These are phyloP conservation scores for Cephonodes hylas DNA, from an alignment of 2,888 invertebrate species.

Conservation along the genomic window DNA sequence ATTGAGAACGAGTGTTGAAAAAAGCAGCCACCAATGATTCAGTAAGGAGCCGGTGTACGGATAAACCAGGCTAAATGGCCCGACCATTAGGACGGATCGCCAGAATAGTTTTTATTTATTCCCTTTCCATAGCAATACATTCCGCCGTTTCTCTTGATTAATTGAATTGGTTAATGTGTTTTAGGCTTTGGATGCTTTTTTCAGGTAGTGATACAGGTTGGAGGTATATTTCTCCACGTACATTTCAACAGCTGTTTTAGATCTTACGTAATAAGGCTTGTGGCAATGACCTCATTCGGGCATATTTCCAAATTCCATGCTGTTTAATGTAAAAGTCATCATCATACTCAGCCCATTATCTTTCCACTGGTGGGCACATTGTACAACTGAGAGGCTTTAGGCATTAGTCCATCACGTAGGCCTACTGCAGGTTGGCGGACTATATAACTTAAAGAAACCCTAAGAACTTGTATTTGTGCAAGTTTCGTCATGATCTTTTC, in stretches of 20 bases:
- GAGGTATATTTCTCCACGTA: background rate
- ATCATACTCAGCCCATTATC: too few relatives aligned
- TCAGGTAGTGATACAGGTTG: too few relatives aligned
- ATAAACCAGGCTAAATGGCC: constrained; percentile 58
- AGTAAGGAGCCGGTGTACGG: constrained; percentile 46
- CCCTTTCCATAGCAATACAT: constrained; percentile 29
- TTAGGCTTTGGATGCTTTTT: background rate
- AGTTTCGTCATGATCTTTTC: too few relatives aligned
- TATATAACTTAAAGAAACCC: too few relatives aligned
- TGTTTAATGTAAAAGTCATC: background rate
- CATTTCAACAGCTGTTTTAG: too few relatives aligned
- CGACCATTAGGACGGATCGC: constrained; percentile 54
- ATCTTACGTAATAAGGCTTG: too few relatives aligned
- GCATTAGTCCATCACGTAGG: too few relatives aligned
- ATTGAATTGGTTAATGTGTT: constrained; percentile 42
- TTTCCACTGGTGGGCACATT: too few relatives aligned
- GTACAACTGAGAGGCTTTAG: too few relatives aligned
- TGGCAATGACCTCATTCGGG: background rate
- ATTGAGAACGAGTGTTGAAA: constrained; percentile 47
- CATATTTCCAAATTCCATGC: too few relatives aligned
- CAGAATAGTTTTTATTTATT: constrained; percentile 44
- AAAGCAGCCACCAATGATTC: constrained; percentile 46
- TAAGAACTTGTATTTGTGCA: too few relatives aligned
- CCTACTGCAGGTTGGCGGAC: too few relatives aligned
- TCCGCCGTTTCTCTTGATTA: constrained; percentile 38